Conservation (phyloP, 2,797 vertebrate species). For the Dryobates pubescens region DNA sequence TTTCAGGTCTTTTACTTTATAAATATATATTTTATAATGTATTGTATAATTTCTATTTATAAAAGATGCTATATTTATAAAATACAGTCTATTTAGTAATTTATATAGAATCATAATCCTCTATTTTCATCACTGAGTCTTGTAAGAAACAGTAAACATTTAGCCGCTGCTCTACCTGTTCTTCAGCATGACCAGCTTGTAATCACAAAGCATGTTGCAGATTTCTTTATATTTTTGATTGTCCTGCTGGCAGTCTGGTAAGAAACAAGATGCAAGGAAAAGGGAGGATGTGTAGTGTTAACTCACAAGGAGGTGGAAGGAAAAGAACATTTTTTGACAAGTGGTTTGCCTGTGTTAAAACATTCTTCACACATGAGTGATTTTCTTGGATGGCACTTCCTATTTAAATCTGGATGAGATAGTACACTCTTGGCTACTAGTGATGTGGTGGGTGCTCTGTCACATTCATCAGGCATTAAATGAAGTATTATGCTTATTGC, state of each 20-base stretch:
- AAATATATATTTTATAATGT: not conserved
- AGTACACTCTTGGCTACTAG: not conserved
- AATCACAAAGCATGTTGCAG: conserved; percentile 47
- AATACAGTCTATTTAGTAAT: too few species aligned
- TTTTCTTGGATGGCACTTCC: conserved; percentile 24
- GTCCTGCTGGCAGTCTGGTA: conserved; percentile 15
- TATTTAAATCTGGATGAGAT: not conserved
- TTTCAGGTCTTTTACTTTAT: conserved; percentile 11
- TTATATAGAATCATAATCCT: not conserved
- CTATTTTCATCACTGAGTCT: conserved; percentile 33
- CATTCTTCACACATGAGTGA: conserved; percentile 5
- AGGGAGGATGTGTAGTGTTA: not conserved
- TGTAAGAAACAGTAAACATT: conserved; percentile 38
- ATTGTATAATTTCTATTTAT: not conserved
- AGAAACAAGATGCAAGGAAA: not conserved
- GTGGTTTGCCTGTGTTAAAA: conserved; percentile 47
- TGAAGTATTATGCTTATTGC: not conserved
- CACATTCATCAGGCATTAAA: not conserved
- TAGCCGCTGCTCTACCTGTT: conserved; percentile 61
- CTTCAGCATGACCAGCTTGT: conserved; percentile 48
- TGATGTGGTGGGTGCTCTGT: not conserved
- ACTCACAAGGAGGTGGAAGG: conserved; percentile 17
- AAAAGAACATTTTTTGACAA: conserved; percentile 63
- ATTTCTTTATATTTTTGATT: conserved; percentile 63
- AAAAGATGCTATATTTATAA: too few species aligned